Conservation (phyloP, 92 coral and sea anemone genomes). For the Hydrozoanthus gracilis region DNA sequence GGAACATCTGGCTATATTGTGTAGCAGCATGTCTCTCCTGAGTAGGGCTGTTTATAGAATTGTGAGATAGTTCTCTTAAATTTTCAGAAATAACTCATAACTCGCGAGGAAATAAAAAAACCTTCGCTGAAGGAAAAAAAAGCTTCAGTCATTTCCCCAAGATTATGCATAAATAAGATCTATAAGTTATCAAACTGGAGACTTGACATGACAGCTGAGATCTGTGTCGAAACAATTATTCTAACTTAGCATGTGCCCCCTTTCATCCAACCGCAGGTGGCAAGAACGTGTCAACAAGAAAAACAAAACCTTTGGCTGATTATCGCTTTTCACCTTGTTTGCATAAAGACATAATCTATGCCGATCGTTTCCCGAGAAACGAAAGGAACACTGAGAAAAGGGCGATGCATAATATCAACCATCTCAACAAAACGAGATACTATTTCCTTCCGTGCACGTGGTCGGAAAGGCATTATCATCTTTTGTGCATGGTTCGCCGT, state of each 20-base stretch:
- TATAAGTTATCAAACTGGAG: background rate
- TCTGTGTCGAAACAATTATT: constrained; percentile 46
- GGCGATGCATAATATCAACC: background rate
- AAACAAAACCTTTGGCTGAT: constrained; percentile 59
- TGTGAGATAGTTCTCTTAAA: background rate
- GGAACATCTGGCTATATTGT: constrained; percentile 44
- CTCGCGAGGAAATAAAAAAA: background rate
- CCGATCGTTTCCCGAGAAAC: constrained; percentile 40
- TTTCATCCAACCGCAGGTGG: constrained; percentile 85
- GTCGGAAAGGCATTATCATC: background rate
- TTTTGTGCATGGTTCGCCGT: constrained; percentile 17
- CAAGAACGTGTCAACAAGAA: constrained; percentile 82
- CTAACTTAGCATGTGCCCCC: constrained; percentile 72
- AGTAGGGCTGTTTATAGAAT: background rate
- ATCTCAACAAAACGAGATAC: background rate
- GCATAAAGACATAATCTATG: constrained; percentile 27
- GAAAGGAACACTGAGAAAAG: constrained; percentile 7
- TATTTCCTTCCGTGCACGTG: constrained; percentile 26
- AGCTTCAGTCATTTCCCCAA: background rate
- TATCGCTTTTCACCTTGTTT: constrained; percentile 25
- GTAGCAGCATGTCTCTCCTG: constrained; percentile 12
- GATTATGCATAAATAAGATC: background rate
- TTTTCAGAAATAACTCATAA: background rate
- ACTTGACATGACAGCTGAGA: constrained; percentile 13
- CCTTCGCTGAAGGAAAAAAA: background rate